A percentile compares a stretch with the other conserved stretches of the same genome.
These are phyloP conservation scores for Larimichthys polyactis DNA, from an alignment of 2,113 vertebrate species.

Conservation along the genomic window DNA sequence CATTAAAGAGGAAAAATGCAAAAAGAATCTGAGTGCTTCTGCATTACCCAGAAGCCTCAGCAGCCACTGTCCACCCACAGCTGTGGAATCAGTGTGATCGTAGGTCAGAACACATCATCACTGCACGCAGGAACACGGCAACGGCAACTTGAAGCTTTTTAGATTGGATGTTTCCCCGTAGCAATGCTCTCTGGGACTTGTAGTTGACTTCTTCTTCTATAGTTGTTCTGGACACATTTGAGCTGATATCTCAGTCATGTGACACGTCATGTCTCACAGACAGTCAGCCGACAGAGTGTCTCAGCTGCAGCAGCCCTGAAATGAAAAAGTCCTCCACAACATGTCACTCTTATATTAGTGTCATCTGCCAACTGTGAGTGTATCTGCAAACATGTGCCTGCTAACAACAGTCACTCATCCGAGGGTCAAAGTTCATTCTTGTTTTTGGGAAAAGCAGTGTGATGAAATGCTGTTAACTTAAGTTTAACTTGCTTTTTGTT, in stretches of 20 bases:
- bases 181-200: not conserved
- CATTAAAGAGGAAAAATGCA: conserved; percentile 11
- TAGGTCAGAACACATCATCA: not conserved
- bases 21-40: conserved; percentile 6
- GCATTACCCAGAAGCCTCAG: conserved; percentile 19
- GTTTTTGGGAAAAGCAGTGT: too few species aligned
- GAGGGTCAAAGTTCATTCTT: not conserved
- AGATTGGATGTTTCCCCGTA: not conserved
- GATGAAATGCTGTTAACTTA: not conserved
- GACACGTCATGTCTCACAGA: not conserved
- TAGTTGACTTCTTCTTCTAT: not conserved
- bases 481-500: not conserved
- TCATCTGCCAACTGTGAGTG: not conserved
- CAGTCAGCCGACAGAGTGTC: not conserved
- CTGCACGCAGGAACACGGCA: not conserved
- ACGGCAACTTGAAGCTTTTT: not conserved
- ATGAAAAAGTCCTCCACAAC: not conserved
- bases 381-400: not conserved
- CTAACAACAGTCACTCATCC: not conserved
- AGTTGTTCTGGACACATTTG: not conserved
- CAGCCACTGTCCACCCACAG: not conserved
- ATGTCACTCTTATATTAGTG: not conserved
- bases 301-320: not conserved
- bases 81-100: not conserved
- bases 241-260: not conserved